phyloP scores from a whole-genome alignment of 2,113 vertebrate species.

The Otus sunia region DNA sequence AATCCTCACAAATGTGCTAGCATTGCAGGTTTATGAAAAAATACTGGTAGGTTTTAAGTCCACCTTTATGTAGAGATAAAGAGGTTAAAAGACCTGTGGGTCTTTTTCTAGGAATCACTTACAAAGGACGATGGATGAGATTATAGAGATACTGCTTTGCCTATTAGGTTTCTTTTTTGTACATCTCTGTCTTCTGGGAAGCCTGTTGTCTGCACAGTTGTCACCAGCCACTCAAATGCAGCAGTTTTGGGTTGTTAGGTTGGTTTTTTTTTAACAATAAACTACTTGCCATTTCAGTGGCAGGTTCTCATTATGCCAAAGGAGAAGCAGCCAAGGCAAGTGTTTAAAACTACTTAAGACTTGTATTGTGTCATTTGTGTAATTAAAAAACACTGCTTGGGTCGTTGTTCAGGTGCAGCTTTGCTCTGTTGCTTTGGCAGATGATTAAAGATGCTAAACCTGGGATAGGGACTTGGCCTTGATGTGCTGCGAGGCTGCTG shows the following conservation, averaged over 20 bases:
- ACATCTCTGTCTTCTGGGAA: background rate
- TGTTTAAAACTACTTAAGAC: background rate
- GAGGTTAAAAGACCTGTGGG: background rate
- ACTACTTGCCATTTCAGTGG: background rate
- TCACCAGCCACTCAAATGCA: background rate
- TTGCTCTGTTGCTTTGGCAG: background rate
- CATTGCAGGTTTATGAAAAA: background rate
- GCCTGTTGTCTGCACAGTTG: background rate
- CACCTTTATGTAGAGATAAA: background rate
- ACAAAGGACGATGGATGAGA: background rate
- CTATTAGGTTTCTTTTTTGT: background rate
- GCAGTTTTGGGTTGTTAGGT: background rate
- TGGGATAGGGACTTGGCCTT: background rate
- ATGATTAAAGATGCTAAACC: background rate
- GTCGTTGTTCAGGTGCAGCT: background rate
- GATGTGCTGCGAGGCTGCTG: background rate
- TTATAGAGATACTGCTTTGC: background rate
- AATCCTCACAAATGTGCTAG: background rate
- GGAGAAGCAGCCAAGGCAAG: background rate
- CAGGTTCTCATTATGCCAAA: slow-evolving; percentile 16
- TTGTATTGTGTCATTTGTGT: background rate
- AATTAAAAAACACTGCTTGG: background rate
- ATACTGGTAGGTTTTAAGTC: background rate
- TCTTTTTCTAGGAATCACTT: background rate
- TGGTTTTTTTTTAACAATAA: background rate